Evolutionary conservation across 2,113 vertebrate species (phyloP), one percentile per base, ranked within the genome.

Genomic region (Pungitius pungitius): DNA sequence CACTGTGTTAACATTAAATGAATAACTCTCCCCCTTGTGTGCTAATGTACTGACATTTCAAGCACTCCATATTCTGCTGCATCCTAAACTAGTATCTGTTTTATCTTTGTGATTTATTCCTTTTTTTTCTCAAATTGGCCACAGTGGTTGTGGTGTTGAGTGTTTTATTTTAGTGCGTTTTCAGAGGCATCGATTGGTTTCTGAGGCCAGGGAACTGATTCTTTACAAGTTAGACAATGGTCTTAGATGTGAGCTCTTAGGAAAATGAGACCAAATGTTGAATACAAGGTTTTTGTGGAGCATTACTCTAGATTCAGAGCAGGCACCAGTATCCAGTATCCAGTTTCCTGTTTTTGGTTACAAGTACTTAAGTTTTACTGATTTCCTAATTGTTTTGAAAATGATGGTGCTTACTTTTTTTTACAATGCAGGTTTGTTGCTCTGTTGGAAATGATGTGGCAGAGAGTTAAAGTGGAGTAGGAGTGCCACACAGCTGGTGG

Each of bases 401-500:
- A 45, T 58, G 51, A 62, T 33, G 58, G 57, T 35, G 51, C 30
- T 66, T 40, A 45, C 13, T 61, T 22, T 22, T n/a, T 81, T 59
- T 64, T 82, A 63, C 45, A 54, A 22, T 54, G 5, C 7, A 33
- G 35, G 69, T 73, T 64, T 82, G 69, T 69, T 73, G 63, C 58
- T 73, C 43, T 64, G 73, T 77, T 69, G 35, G 7, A 69, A 68
- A 77, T 63, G 43, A 37, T 56, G 47, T 68, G 24, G 64, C 20
- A 9, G 47, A 49, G 40, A 27, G n/a, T 58, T 10, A 30, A 56
- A 40, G 14, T 51, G 7, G 52, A 71, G 14, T 10, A 42, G 18
- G 52, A 61, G 9, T 42, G 6, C 47, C 12, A 49, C 42, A 58
- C 40, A 51, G 52, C 24, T 18, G 45, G 15, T 67, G 60, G 65